These are phyloP conservation scores for Spisula subtruncata DNA, from an alignment of 2,888 invertebrate genomes.

Conservation along the genomic window DNA sequence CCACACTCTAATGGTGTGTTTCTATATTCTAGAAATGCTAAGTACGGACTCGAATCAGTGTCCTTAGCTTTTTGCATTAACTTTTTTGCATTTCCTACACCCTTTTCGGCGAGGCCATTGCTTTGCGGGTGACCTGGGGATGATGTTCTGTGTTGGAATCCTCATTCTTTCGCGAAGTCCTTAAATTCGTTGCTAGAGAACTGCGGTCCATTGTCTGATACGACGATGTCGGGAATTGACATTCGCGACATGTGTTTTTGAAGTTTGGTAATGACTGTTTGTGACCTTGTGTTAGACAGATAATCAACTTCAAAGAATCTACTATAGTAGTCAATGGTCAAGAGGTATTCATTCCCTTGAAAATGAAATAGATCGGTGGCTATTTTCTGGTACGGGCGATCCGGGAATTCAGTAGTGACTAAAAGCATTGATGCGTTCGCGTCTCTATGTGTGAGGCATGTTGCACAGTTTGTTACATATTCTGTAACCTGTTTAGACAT, in stretches of 20 bases:
- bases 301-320: slow-evolving; percentile 67
- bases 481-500: slow-evolving; percentile 39
- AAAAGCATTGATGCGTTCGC: slow-evolving; percentile 60
- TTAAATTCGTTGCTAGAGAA: background rate
- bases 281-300: slow-evolving; percentile 48
- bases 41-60: slow-evolving; percentile 30
- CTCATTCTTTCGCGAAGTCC: slow-evolving; percentile 13
- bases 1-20: slow-evolving; percentile 48
- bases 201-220: slow-evolving; percentile 30
- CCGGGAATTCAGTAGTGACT: slow-evolving; percentile 53
- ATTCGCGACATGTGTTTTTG: slow-evolving; percentile 64
- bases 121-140: background rate
- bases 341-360: slow-evolving; percentile 53
- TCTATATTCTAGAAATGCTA: slow-evolving; percentile 53
- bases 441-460: slow-evolving; percentile 46
- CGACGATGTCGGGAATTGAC: slow-evolving; percentile 28
- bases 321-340: slow-evolving; percentile 61
- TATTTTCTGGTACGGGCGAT: slow-evolving; percentile 68
- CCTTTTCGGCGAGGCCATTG: slow-evolving; percentile 48
- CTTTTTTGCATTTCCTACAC: slow-evolving; percentile 63
- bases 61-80: background rate
- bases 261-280: slow-evolving; percentile 61
- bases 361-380: slow-evolving; percentile 68
- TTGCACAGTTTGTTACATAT: slow-evolving; percentile 55
- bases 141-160: background rate